A percentile compares a stretch with the other conserved stretches of the same genome.
phyloP scores from a whole-genome alignment of 2,113 vertebrate genomes.

The Rhinoptilus africanus region DNA sequence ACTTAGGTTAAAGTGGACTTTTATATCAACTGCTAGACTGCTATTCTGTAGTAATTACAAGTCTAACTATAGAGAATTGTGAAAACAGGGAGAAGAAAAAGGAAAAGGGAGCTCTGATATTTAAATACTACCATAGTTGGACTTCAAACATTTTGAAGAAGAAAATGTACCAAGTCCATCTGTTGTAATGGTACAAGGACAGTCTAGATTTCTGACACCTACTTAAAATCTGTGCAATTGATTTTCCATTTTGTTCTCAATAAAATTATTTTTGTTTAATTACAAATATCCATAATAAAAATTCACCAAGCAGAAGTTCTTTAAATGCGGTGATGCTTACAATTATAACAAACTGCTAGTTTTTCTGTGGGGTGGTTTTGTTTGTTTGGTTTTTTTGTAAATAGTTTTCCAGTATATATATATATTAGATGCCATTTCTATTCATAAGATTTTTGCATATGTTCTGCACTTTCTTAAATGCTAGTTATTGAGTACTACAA shows the following conservation, averaged over 20 bases:
- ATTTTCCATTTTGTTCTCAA: background rate
- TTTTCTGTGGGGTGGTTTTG: background rate
- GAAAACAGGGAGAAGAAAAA: background rate
- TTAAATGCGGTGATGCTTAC: background rate
- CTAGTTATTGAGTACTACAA: background rate
- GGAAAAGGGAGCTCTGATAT: background rate
- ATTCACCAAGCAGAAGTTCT: background rate
- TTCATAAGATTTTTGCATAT: background rate
- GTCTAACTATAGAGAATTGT: background rate
- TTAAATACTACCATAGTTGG: background rate
- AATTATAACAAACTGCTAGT: background rate
- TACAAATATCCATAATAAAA: background rate
- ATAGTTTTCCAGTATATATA: background rate
- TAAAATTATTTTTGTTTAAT: background rate
- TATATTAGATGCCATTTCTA: background rate
- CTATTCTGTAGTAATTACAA: background rate
- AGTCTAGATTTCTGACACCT: constrained; percentile 64
- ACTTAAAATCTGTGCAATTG: constrained; percentile 61
- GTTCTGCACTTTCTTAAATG: background rate
- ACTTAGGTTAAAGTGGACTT: background rate
- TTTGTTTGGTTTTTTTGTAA: background rate
- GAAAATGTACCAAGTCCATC: constrained; percentile 24
- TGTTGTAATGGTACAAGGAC: constrained; percentile 28
- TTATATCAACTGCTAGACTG: background rate
- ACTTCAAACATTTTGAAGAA: constrained; percentile 5